phyloP scores from a whole-genome alignment of 2,113 vertebrate species.

The Blennius ocellaris region DNA sequence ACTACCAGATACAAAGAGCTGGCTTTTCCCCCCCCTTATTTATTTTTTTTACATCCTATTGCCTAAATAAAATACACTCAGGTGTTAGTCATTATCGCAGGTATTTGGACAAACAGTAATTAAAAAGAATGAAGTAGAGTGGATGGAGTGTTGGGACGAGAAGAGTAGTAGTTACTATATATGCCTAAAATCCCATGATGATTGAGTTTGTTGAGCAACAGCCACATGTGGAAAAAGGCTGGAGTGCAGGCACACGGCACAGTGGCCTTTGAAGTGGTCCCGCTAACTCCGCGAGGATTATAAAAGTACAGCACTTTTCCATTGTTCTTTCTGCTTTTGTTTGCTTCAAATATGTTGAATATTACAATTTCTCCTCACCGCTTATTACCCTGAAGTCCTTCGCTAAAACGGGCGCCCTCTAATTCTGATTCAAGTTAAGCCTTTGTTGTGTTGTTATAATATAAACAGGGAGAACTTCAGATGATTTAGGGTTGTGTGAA shows the following conservation, averaged over 20 bases:
- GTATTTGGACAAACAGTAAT: constrained; percentile 58
- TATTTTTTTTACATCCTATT: not conserved
- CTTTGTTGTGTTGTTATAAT: constrained; percentile 48
- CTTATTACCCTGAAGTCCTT: constrained; percentile 10
- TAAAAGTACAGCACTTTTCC: constrained; percentile 34
- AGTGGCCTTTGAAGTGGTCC: constrained; percentile 73
- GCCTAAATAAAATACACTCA: constrained; percentile 15
- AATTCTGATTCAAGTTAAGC: constrained; percentile 27
- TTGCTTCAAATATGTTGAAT: constrained; percentile 42
- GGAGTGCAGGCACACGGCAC: constrained; percentile 27
- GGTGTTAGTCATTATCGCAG: constrained; percentile 29
- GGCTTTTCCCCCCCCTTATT: constrained; percentile 1
- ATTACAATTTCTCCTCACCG: constrained; percentile 43
- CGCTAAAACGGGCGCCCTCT: not conserved
- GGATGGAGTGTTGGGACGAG: constrained; percentile 33
- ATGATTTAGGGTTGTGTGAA: constrained; percentile 33
- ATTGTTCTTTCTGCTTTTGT: constrained; percentile 52
- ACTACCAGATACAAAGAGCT: constrained; percentile 13
- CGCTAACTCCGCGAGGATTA: constrained; percentile 46
- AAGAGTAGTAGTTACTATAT: constrained; percentile 56
- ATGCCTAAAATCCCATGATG: constrained; percentile 51
- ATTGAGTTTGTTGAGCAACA: constrained; percentile 47
- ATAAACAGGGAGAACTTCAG: constrained; percentile 40
- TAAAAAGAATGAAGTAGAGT: constrained; percentile 39
- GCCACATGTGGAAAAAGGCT: constrained; percentile 62